Conservation (phyloP, 2,888 invertebrate species). For the Eledone cirrhosa region DNA sequence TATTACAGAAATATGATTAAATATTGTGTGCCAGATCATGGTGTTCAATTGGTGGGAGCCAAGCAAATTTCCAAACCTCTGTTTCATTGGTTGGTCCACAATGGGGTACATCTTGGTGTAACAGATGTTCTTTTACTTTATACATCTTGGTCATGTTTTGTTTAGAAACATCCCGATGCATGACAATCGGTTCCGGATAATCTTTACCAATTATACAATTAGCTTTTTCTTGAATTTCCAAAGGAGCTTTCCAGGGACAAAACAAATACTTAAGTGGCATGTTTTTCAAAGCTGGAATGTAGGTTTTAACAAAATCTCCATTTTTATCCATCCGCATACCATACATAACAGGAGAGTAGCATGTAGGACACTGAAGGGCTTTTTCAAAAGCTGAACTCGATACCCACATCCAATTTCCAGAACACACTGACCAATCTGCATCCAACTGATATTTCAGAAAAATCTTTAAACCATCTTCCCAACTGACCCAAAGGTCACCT, state of each 20-base stretch:
- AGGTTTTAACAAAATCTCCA: constrained; percentile 60
- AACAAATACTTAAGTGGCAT: constrained; percentile 59
- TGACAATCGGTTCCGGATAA: constrained; percentile 60
- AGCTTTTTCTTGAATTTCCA: constrained; percentile 54
- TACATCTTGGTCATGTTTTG: constrained; percentile 50
- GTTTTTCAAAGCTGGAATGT: constrained; percentile 58
- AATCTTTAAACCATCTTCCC: constrained; percentile 59
- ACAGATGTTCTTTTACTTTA: constrained; percentile 58
- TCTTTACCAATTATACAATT: constrained; percentile 57
- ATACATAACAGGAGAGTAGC: constrained; percentile 61
- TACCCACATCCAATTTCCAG: constrained; percentile 66
- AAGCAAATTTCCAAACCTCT: constrained; percentile 75
- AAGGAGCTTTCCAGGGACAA: constrained; percentile 63
- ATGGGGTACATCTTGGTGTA: constrained; percentile 69
- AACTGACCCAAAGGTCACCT: constrained; percentile 62
- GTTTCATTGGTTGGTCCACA: constrained; percentile 77
- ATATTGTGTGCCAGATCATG: constrained; percentile 11
- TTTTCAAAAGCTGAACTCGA: constrained; percentile 64
- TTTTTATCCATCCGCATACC: constrained; percentile 60
- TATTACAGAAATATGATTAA: background rate
- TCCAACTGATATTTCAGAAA: constrained; percentile 59
- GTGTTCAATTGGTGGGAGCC: constrained; percentile 60
- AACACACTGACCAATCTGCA: constrained; percentile 64
- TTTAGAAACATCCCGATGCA: constrained; percentile 49
- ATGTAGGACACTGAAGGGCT: constrained; percentile 57